Conservation (phyloP, 2,888 invertebrate species). For the Tuberolachnus salignus region DNA sequence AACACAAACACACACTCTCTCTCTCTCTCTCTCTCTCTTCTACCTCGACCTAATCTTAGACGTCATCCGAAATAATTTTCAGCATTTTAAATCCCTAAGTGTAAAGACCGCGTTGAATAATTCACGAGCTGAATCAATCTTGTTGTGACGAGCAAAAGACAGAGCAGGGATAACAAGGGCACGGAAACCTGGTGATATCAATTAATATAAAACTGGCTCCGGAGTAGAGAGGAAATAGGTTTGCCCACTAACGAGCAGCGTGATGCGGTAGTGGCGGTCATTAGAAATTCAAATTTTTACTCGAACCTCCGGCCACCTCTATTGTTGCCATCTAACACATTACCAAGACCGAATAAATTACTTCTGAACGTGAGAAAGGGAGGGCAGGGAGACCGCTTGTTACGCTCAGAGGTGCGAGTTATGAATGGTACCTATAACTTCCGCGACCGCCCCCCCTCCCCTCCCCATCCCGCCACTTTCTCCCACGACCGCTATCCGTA, state of each 20-base stretch:
- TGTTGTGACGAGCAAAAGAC: not conserved
- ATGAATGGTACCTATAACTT: constrained; percentile 52
- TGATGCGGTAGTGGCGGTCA: constrained; percentile 25
- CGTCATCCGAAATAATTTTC: constrained; percentile 44
- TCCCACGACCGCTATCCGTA: constrained; percentile 3
- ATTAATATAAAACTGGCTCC: constrained; percentile 50
- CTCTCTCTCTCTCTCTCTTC: no score
- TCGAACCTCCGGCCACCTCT: constrained; percentile 2
- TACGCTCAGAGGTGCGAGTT: constrained; percentile 48
- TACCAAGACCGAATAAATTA: constrained; percentile 53
- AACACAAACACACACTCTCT: constrained; percentile 11
- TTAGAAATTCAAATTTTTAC: constrained; percentile 57
- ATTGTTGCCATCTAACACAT: constrained; percentile 48
- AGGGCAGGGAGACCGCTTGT: constrained; percentile 36
- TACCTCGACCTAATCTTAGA: constrained; percentile 26
- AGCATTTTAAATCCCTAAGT: constrained; percentile 34
- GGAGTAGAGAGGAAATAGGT: constrained; percentile 39
- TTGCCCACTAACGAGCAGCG: constrained; percentile 37
- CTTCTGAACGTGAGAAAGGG: constrained; percentile 33
- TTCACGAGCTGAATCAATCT: constrained; percentile 53
- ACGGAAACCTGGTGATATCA: constrained; percentile 37
- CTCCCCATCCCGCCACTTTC: not conserved
- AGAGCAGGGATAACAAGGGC: not conserved
- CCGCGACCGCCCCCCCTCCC: constrained; percentile 4
- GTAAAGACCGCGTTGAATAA: constrained; percentile 46